phyloP scores from a whole-genome alignment of 2,888 invertebrate species.

The Fragum sueziense region DNA sequence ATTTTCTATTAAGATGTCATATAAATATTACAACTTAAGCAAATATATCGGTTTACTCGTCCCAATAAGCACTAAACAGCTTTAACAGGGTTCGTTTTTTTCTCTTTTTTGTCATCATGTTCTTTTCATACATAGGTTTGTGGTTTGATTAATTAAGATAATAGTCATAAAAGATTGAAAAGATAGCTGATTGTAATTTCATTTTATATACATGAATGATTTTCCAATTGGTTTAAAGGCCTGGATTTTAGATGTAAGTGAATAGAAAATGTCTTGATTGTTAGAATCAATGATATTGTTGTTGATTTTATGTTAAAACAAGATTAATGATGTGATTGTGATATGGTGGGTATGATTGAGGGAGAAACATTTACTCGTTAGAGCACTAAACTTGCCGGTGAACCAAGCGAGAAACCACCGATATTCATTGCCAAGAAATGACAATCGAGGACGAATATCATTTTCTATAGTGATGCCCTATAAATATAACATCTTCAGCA shows the following conservation, averaged over 20 bases:
- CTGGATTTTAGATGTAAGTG: not conserved
- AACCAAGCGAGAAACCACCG: constrained; percentile 5
- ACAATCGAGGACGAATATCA: not conserved
- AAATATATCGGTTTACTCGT: not conserved
- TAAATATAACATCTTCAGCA: not conserved
- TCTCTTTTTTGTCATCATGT: no score
- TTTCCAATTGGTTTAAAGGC: no score
- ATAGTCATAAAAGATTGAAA: no score
- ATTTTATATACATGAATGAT: no score
- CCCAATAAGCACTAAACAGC: no score
- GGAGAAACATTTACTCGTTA: not conserved
- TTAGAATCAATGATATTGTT: no score
- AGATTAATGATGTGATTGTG: no score
- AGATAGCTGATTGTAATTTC: no score
- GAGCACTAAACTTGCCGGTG: constrained; percentile 31
- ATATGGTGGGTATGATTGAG: not conserved
- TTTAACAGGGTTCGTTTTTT: no score
- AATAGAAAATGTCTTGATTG: not conserved
- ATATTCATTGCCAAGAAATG: not conserved
- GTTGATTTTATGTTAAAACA: no score
- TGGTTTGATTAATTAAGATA: no score
- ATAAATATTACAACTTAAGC: not conserved
- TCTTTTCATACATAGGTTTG: no score
- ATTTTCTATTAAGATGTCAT: not conserved
- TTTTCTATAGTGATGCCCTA: not conserved